Conservation (phyloP, 2,797 vertebrate species). For the Acanthis flammea region DNA sequence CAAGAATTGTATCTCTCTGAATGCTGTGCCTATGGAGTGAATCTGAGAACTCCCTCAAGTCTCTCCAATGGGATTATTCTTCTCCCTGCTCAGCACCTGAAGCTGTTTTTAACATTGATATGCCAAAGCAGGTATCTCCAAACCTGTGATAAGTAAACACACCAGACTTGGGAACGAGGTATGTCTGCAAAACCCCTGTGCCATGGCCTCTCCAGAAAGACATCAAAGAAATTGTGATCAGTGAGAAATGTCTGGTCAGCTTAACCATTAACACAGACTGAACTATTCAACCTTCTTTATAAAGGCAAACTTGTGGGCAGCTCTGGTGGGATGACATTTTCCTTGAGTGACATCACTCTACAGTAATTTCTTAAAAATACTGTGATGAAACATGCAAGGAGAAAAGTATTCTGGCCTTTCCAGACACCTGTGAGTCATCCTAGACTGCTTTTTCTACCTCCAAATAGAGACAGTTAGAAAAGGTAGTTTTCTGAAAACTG, state of each 20-base stretch:
- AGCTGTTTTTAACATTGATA: not conserved
- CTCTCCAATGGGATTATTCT: not conserved
- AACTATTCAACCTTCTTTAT: not conserved
- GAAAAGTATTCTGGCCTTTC: not conserved
- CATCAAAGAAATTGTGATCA: not conserved
- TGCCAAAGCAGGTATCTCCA: not conserved
- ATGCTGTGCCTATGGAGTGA: not conserved
- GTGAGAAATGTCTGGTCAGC: not conserved
- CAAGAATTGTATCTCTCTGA: not conserved
- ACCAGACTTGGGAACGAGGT: not conserved
- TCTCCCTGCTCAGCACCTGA: not conserved
- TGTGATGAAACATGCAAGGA: not conserved
- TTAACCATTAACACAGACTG: slow-evolving; percentile 2
- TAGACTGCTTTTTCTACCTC: not conserved
- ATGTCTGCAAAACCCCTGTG: not conserved
- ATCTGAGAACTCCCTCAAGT: not conserved
- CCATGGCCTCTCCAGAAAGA: not conserved
- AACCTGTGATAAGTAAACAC: not conserved
- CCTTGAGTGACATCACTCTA: not conserved
- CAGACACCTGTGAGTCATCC: slow-evolving; percentile 43
- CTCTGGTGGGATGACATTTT: slow-evolving; percentile 5
- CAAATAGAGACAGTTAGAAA: not conserved
- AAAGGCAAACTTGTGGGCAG: not conserved
- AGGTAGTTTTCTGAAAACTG: not conserved
- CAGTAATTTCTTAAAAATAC: not conserved